Evolutionary conservation across 1,140 invertebrate genomes (phyloP).

Genomic region (Nebria ingens): DNA sequence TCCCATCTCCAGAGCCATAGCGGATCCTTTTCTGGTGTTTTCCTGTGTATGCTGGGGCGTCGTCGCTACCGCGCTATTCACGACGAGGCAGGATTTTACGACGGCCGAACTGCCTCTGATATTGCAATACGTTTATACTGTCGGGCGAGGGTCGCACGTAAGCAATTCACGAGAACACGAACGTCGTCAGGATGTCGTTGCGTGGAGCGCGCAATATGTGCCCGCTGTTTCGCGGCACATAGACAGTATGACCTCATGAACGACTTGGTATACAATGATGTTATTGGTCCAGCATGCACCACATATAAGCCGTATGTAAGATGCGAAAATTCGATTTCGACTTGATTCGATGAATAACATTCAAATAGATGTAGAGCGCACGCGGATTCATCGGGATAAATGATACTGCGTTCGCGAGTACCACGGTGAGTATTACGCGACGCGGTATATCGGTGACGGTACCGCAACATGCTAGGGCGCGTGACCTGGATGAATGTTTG

Average conservation of each 20-base stretch:
- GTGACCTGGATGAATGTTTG: constrained; percentile 6
- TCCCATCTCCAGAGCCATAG: too few species aligned
- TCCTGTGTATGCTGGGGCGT: neutral
- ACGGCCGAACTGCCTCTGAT: neutral
- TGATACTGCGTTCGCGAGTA: neutral
- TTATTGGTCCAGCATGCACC: too few species aligned
- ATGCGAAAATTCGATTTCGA: too few species aligned
- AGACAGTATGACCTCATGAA: too few species aligned
- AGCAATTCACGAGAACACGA: neutral
- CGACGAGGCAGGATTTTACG: constrained; percentile 2
- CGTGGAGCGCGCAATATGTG: neutral
- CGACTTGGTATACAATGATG: too few species aligned
- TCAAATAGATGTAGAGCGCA: too few species aligned
- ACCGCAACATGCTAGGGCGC: neutral
- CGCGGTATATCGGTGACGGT: neutral
- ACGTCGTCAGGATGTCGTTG: neutral
- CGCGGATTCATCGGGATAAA: too few species aligned
- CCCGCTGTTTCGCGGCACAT: too few species aligned
- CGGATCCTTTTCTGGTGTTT: too few species aligned
- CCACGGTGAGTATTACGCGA: neutral
- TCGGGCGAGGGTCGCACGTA: neutral
- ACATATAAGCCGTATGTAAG: too few species aligned
- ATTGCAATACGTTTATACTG: constrained; percentile 3
- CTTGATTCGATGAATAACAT: too few species aligned
- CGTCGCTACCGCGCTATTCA: neutral